phyloP scores from a whole-genome alignment of 2,113 vertebrate genomes.

The Balaenoptera acutorostrata region DNA sequence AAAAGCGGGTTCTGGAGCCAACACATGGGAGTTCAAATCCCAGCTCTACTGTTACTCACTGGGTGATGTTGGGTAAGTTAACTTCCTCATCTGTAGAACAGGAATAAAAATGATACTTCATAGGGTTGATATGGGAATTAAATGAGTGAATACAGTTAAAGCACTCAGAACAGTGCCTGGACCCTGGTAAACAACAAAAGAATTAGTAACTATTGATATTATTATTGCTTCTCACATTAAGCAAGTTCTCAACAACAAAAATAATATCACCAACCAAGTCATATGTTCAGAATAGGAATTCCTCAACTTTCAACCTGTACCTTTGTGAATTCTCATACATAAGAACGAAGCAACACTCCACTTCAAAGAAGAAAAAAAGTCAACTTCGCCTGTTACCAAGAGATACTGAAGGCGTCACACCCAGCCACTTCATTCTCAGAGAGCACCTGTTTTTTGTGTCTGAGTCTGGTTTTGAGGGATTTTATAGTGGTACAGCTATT shows the following conservation, averaged over 20 bases:
- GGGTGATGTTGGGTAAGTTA: neutral
- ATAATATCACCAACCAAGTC: neutral
- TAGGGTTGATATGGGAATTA: neutral
- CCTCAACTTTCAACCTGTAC: neutral
- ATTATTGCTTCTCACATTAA: neutral
- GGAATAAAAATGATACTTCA: neutral
- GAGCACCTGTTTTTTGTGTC: slow-evolving; percentile 46
- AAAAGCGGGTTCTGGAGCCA: neutral
- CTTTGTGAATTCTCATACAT: neutral
- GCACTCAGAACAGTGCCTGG: neutral
- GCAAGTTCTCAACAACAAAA: neutral
- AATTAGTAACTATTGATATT: neutral
- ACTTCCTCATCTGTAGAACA: slow-evolving; percentile 14
- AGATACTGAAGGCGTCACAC: neutral
- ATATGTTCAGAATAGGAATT: neutral
- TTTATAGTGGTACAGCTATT: slow-evolving; percentile 40
- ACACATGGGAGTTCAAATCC: neutral
- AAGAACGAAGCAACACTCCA: neutral
- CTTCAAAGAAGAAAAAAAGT: neutral
- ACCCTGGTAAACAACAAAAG: neutral
- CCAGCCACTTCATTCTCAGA: neutral
- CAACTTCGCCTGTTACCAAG: neutral
- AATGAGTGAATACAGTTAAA: neutral
- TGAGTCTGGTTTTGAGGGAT: slow-evolving; percentile 29
- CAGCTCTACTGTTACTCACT: neutral